Base-by-base conservation (phyloP, 2,888 invertebrate genomes). In the Andrena hattorfiana region DNA sequence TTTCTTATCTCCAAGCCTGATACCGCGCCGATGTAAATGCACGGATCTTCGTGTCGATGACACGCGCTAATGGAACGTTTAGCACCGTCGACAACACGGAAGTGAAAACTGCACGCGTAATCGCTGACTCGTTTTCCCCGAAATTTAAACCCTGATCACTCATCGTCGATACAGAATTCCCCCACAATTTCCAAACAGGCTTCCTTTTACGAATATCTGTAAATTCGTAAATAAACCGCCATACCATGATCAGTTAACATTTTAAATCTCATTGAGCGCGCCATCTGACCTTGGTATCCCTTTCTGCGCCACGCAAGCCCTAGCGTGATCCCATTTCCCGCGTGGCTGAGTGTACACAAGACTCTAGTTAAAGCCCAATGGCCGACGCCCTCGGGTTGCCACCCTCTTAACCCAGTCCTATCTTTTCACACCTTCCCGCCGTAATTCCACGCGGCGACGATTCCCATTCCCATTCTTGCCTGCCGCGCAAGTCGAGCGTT, bases 41-140 rank as follows among this genome's bases (percentile, higher is more conserved):
- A 16, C 69, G 64, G 76, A 76, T 77, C 51, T 73, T 49, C 76
- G 87, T 87, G 87, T 87, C 87, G 84, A 82, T 84, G 87, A 87
- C 87, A 84, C 86, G 75, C 80, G 82, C 75, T 81, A 84, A 77
- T 82, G 81, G 76, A 81, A 84, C 71, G 85, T 72, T 78, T 75
- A 56, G 62, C 74, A 54, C 51, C 66, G 62, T 62, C 54, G 32
- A 48, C 62, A 59, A 84, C 51, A 71, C 87, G 85, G 85, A 87
- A 87, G 84, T 67, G 54, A 66, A 78, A 81, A 77, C 48, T 77
- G 87, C 85, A 70, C 71, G 77, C 69, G 77, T 74, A 84, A 60
- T 72, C 81, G 64, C 60, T 67, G 73, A 68, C 66, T 68, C 60
- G 75, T 42, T 74, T 67, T 63, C 49, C 5, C 3, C 20, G 8